Percentiles rank a stretch among this genome's conserved stretches.
These are phyloP conservation scores for Amniataba percoides DNA, from an alignment of 2,797 vertebrate species.

Conservation along the genomic window DNA sequence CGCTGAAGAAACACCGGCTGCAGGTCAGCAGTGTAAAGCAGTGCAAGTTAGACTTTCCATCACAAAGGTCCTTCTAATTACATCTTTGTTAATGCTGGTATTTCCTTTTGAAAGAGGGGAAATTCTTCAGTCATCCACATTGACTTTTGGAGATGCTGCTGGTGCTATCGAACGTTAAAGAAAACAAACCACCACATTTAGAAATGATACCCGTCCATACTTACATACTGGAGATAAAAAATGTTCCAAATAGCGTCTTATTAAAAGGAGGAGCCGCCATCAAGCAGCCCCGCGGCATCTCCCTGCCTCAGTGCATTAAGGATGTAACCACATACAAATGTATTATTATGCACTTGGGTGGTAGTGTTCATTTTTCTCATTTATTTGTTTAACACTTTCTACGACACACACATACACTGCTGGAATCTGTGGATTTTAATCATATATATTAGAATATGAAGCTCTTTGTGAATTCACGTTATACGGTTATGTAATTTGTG, in stretches of 20 bases:
- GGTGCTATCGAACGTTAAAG: neutral
- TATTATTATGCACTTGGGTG: neutral
- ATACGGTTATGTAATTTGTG: neutral
- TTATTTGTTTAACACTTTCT: neutral
- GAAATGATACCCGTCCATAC: neutral
- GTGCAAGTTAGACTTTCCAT: conserved; percentile 14
- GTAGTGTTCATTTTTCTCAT: neutral
- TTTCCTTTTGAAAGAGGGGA: neutral
- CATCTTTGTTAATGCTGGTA: conserved; percentile 1
- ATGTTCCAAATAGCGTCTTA: neutral
- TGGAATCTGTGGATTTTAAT: neutral
- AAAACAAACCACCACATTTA: neutral
- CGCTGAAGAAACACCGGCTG: conserved; percentile 1
- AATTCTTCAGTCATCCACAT: neutral
- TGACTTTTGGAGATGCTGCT: neutral
- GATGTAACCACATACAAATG: neutral
- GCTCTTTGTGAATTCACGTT: neutral
- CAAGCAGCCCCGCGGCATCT: neutral
- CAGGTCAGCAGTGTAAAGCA: conserved; percentile 21
- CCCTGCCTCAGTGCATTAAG: neutral
- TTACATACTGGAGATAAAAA: neutral
- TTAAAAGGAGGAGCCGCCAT: neutral
- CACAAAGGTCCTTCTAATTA: conserved; percentile 22
- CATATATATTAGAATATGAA: too few relatives aligned
- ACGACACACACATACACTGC: too few relatives aligned